These are phyloP conservation scores for Myripristis murdjan DNA, from an alignment of 2,797 vertebrate genomes.

Conservation along the genomic window DNA sequence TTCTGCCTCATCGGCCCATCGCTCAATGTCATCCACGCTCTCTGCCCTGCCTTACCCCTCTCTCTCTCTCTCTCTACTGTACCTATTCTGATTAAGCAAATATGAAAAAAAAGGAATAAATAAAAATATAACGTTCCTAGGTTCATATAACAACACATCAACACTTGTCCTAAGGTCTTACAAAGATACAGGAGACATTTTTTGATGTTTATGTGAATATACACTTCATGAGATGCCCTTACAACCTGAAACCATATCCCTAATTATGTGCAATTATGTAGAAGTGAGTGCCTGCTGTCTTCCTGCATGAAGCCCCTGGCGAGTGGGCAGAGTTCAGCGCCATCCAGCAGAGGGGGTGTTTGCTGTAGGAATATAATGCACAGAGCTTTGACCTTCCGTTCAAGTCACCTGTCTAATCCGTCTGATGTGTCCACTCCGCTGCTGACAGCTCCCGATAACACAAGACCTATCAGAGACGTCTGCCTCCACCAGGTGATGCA, in stretches of 20 bases:
- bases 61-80: no score
- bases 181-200: not conserved
- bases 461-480: slow-evolving; percentile 4
- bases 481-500: slow-evolving; percentile 24
- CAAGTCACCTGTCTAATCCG: slow-evolving; percentile 26
- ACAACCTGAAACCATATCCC: not conserved
- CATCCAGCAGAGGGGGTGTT: slow-evolving; percentile 73
- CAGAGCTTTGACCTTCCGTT: slow-evolving; percentile 39
- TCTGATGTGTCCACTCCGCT: not conserved
- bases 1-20: no score
- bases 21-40: no score
- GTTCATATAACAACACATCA: no score
- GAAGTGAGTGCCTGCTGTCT: not conserved
- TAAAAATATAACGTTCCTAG: no score
- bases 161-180: no score
- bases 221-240: not conserved
- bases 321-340: slow-evolving; percentile 19
- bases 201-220: not conserved
- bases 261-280: not conserved
- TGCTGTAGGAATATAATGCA: slow-evolving; percentile 40
- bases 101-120: no score
- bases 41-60: no score
- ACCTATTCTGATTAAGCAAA: no score
- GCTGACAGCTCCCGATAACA: slow-evolving; percentile 4
- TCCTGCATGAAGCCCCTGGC: slow-evolving; percentile 2